Base-by-base conservation (phyloP, 2,797 vertebrate species). In the Austrolebias charrua region DNA sequence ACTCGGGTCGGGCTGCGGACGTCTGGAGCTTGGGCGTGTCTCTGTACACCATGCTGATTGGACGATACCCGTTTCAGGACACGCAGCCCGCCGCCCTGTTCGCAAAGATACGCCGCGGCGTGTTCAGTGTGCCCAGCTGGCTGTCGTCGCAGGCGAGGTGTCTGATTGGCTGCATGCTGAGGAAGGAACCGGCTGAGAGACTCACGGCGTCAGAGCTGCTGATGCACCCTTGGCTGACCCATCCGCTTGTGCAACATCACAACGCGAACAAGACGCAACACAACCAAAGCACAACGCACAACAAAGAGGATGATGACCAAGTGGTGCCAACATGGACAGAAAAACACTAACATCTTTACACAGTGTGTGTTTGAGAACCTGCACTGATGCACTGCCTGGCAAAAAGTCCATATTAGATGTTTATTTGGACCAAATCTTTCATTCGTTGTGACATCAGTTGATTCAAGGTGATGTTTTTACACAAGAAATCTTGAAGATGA, bases 61-160 rank as follows among this genome's bases (percentile, higher is more conserved):
- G 95, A 54, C 93, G 91, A 33, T 96, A 96, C 85, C 95, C 95
- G 0, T 96, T 96, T 79, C 95, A 95, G 81, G 95, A 95, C 80
- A 92, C 92, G 0, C 91, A 92, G 73, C 95, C 95, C 0, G 89
- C 87, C 1, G 90, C 87, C 0, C 91, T 96, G 35, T 96, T 96
- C 12, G 78, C 92, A 79, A 96, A 95, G 88, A 95, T 96, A 79
- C 93, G 92, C 11, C 89, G 90, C 0, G 95, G 94, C 0, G 74
- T 86, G 12, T 96, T 93, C 48, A 88, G 85, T 20, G 55, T 96
- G 38, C 95, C 95, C 0, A 80, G 82, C 0, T 90, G 92, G 83
- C 85, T 96, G 24, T 95, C 95, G 0, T 81, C 92, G 0, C 83
- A 71, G 4, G 94, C 94, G 38, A 89, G 88, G 73, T 96, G 94